A percentile compares a stretch with the other conserved stretches of the same genome.
These are phyloP conservation scores for Siniperca chuatsi DNA, from an alignment of 2,113 vertebrate species.

Conservation along the genomic window DNA sequence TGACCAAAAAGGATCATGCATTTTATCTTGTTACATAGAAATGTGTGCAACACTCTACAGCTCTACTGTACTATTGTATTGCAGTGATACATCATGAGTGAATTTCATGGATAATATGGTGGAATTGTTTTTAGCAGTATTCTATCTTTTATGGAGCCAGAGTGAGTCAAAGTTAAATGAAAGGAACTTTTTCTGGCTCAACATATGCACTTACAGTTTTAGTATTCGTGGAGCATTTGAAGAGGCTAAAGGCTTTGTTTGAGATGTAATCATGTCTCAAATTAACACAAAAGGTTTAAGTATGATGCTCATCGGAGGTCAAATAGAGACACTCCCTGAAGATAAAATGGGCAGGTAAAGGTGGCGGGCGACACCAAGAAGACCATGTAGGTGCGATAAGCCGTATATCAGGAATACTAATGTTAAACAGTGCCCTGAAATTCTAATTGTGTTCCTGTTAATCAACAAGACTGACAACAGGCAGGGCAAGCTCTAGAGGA, in stretches of 20 bases:
- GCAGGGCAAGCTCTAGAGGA: constrained; percentile 68
- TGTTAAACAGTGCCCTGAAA: constrained; percentile 63
- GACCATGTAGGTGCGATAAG: constrained; percentile 46
- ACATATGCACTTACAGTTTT: neutral
- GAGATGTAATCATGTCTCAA: constrained; percentile 55
- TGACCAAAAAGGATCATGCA: neutral
- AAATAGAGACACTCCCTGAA: constrained; percentile 36
- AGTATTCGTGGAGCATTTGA: neutral
- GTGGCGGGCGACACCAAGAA: constrained; percentile 22
- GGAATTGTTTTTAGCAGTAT: neutral
- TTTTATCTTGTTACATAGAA: neutral
- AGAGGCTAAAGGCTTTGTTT: constrained; percentile 32
- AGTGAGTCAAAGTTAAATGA: constrained; percentile 12
- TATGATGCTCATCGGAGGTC: constrained; percentile 47
- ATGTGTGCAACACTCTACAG: neutral
- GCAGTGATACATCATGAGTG: neutral
- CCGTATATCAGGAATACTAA: constrained; percentile 71
- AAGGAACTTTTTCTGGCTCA: constrained; percentile 6
- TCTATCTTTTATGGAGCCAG: neutral
- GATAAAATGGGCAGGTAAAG: constrained; percentile 38
- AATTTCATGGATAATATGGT: neutral
- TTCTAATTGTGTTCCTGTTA: constrained; percentile 79
- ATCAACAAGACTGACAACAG: constrained; percentile 79
- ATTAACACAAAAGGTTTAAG: constrained; percentile 58
- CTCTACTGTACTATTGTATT: neutral